A percentile compares a stretch with the other conserved stretches of the same genome.
Evolutionary conservation across 2,888 invertebrate species (phyloP).

Genomic region (Tenthredo amoena): DNA sequence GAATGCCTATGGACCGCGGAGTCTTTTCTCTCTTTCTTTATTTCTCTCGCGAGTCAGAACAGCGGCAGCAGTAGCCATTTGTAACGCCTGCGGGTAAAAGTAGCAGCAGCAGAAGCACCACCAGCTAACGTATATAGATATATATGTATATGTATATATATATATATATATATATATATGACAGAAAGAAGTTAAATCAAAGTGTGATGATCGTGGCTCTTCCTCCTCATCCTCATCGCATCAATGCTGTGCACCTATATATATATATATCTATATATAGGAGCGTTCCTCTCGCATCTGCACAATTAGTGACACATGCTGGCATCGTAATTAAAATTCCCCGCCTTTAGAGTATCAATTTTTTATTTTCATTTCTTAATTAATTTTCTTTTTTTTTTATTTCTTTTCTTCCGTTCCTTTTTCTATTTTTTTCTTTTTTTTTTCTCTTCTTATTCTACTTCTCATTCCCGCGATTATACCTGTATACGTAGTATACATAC

Average conservation of each 20-base stretch:
- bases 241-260: neutral
- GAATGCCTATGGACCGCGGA: constrained; percentile 74
- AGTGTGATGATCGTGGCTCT: constrained; percentile 72
- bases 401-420: constrained; percentile 8
- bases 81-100: constrained; percentile 70
- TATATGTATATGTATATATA: neutral
- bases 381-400: neutral
- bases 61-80: constrained; percentile 72
- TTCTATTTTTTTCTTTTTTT: neutral
- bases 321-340: constrained; percentile 6
- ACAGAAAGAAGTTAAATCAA: constrained; percentile 69
- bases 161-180: neutral
- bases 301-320: constrained; percentile 28
- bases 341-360: neutral
- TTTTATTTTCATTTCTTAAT: neutral
- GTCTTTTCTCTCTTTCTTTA: constrained; percentile 57
- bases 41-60: constrained; percentile 8
- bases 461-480: neutral
- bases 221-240: constrained; percentile 62
- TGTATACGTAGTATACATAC: no score
- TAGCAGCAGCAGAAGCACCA: constrained; percentile 7
- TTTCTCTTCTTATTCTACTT: neutral
- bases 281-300: neutral
- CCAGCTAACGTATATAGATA: neutral
- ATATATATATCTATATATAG: neutral